Percentiles rank a stretch among this genome's conserved stretches.
phyloP scores from a whole-genome alignment of 2,888 invertebrate species.

The Meta bourneti region DNA sequence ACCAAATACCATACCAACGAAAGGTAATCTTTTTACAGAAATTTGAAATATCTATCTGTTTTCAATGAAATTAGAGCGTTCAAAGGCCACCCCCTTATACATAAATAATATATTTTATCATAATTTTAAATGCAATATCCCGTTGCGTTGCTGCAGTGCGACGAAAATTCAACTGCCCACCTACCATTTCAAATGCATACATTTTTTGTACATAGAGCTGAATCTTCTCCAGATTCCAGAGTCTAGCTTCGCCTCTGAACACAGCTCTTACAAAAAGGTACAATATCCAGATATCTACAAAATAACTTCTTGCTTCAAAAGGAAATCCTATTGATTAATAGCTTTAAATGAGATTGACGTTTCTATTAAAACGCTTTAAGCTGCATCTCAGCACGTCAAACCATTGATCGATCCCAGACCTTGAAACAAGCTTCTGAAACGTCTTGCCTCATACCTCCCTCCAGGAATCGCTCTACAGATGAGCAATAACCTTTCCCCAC shows the following conservation, averaged over 20 bases:
- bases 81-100: no score
- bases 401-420: constrained; percentile 13
- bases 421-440: constrained; percentile 15
- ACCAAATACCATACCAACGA: no score
- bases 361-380: constrained; percentile 18
- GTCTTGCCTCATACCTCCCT: background rate
- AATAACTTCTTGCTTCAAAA: background rate
- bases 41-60: no score
- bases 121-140: no score
- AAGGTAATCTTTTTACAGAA: no score
- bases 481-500: constrained; percentile 17
- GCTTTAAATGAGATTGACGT: constrained; percentile 19
- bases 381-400: background rate
- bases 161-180: no score
- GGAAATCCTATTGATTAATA: constrained; percentile 8
- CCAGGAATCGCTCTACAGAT: background rate
- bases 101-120: no score
- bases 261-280: background rate
- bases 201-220: no score
- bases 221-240: no score
- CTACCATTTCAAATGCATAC: no score
- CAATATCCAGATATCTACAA: background rate
- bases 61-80: no score
- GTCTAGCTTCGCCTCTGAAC: background rate
- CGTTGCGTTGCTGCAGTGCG: no score